Conservation (phyloP, 2,113 vertebrate genomes). For the Oriolus oriolus region DNA sequence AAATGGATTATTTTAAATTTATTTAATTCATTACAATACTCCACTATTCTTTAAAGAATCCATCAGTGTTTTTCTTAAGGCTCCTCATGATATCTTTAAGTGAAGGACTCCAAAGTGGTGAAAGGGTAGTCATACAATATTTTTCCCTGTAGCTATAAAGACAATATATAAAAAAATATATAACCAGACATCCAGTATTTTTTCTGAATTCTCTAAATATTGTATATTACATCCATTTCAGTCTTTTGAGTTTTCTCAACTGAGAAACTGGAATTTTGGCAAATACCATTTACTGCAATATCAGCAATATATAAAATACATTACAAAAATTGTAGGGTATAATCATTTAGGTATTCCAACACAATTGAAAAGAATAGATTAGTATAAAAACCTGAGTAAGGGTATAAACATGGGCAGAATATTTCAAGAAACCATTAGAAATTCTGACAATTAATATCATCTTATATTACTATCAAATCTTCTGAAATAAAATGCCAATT, state of each 20-base stretch:
- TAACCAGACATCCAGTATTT: not conserved
- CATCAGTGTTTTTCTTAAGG: not conserved
- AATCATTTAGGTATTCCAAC: not conserved
- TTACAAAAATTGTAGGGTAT: not conserved
- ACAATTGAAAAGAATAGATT: not conserved
- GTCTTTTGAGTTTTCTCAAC: not conserved
- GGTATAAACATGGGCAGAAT: not conserved
- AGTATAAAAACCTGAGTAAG: not conserved
- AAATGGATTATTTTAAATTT: not conserved
- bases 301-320: not conserved
- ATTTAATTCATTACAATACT: not conserved
- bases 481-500: not conserved
- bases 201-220: not conserved
- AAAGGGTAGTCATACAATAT: not conserved
- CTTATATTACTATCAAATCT: not conserved
- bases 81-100: not conserved
- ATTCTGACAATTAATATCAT: not conserved
- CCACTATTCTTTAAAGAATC: not conserved
- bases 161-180: not conserved
- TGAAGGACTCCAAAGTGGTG: not conserved
- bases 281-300: not conserved
- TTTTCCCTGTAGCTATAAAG: not conserved
- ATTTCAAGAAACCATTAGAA: not conserved
- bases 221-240: not conserved
- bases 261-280: too few species aligned